Evolutionary conservation across 2,888 invertebrate species (phyloP).

Genomic region (Strigamia transsilvanica): DNA sequence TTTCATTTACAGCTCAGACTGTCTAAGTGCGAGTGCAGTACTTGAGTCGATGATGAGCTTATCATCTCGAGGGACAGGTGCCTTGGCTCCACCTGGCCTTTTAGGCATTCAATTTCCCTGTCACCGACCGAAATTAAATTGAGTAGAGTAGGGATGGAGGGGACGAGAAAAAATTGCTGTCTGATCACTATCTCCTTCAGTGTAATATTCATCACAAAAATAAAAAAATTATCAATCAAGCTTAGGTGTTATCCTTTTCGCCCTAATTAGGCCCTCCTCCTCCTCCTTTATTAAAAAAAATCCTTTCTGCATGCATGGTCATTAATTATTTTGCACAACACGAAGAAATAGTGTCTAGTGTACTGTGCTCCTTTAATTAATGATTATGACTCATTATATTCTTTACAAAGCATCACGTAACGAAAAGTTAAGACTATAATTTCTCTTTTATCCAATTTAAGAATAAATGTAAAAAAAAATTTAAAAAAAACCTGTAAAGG

Average conservation of each 20-base stretch:
- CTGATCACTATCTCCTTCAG: slow-evolving; percentile 9
- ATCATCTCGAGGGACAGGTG: slow-evolving; percentile 20
- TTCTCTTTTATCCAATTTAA: neutral
- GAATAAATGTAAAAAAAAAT: neutral
- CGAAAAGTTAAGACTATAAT: neutral
- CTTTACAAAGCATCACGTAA: neutral
- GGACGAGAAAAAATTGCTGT: neutral
- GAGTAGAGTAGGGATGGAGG: neutral
- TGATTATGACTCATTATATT: slow-evolving; percentile 3
- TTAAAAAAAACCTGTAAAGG: neutral
- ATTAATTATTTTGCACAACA: neutral
- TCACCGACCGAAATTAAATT: slow-evolving; percentile 15
- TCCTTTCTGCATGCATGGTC: slow-evolving; percentile 9
- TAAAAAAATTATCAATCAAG: neutral
- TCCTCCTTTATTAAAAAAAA: neutral
- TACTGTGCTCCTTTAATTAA: neutral
- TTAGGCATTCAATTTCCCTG: slow-evolving; percentile 20
- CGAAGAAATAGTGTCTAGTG: neutral
- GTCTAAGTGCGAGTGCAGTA: neutral
- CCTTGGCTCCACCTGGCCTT: slow-evolving; percentile 20
- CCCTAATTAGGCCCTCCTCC: neutral
- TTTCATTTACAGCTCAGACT: slow-evolving; percentile 14
- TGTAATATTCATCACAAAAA: neutral
- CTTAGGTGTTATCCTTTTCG: slow-evolving; percentile 15
- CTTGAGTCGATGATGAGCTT: slow-evolving; percentile 20